Conservation (phyloP, 2,113 vertebrate genomes). For the Tympanuchus pallidicinctus region DNA sequence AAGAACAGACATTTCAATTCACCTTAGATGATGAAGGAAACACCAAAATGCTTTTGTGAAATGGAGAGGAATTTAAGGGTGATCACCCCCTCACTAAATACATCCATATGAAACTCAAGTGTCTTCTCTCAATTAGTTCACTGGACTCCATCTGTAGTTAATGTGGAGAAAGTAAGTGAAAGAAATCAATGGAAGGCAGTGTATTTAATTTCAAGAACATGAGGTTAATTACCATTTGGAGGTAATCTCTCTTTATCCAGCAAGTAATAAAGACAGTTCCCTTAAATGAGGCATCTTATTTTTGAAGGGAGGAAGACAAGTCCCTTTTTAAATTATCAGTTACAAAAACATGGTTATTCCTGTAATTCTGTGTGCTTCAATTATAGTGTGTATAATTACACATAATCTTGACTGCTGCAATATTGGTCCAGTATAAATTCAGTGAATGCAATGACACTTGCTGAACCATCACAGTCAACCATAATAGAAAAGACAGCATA, state of each 20-base stretch:
- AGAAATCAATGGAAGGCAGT: neutral
- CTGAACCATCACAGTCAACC: neutral
- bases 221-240: neutral
- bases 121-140: neutral
- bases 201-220: neutral
- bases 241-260: neutral
- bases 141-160: neutral
- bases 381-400: neutral
- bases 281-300: neutral
- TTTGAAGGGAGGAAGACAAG: neutral
- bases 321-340: neutral
- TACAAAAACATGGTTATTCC: neutral
- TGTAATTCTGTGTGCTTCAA: neutral
- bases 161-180: neutral
- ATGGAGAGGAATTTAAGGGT: neutral
- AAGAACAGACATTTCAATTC: neutral
- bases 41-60: neutral
- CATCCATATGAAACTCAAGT: accelerated
- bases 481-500: neutral
- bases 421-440: neutral
- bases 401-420: neutral
- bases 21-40: neutral
- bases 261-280: neutral
- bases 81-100: neutral
- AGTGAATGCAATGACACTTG: neutral